Evolutionary conservation across 2,888 invertebrate species (phyloP).

Genomic region (Tineola bisselliella): DNA sequence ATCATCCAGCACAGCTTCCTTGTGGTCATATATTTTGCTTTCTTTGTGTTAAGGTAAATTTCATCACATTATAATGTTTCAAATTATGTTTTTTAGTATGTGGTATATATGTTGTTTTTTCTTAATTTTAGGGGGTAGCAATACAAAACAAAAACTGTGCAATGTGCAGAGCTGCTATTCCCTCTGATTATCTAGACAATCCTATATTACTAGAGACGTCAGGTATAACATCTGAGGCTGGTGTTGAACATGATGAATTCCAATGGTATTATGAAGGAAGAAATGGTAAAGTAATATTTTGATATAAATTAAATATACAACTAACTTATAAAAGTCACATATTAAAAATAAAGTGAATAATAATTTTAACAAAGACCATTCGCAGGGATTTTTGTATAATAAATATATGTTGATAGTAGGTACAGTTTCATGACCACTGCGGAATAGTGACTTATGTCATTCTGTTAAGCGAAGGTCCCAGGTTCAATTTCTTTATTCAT

Average conservation of each 20-base stretch:
- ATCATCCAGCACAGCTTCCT: conserved; percentile 92
- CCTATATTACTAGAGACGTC: conserved; percentile 76
- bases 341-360: no score
- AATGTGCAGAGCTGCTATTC: conserved; percentile 91
- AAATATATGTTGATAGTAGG: no score
- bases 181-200: conserved; percentile 86
- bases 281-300: conserved; percentile 74
- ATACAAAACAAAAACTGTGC: conserved; percentile 90
- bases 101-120: conserved; percentile 11
- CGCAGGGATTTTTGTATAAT: no score
- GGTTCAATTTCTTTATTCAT: no score
- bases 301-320: not conserved
- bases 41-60: conserved; percentile 83
- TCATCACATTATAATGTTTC: not conserved
- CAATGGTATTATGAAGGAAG: conserved; percentile 97
- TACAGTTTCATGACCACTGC: no score
- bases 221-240: conserved; percentile 24
- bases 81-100: not conserved
- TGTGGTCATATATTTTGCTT: conserved; percentile 97
- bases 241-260: conserved; percentile 70
- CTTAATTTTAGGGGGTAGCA: conserved; percentile 77
- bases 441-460: no score
- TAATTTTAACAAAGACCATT: no score
- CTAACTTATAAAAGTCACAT: no score
- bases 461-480: no score